Evolutionary conservation across 2,113 vertebrate species (phyloP).

Genomic region (Buteo buteo): DNA sequence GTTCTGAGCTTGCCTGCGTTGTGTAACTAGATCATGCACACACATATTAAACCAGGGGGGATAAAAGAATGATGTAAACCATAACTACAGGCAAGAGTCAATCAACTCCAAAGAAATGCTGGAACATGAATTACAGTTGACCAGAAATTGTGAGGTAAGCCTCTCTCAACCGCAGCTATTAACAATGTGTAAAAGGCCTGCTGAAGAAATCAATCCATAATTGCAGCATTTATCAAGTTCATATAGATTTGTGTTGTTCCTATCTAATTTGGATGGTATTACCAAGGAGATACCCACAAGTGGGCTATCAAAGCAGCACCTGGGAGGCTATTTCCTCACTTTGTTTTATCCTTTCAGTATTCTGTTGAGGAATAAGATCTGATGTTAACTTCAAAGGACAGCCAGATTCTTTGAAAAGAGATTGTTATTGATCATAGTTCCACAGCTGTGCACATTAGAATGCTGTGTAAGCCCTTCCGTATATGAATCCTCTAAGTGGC

Average conservation of each 20-base stretch:
- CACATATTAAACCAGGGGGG: background rate
- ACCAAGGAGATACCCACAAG: background rate
- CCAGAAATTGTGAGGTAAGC: slow-evolving; percentile 29
- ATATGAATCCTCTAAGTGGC: background rate
- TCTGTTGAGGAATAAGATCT: background rate
- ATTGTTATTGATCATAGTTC: slow-evolving; percentile 26
- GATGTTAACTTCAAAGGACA: slow-evolving; percentile 39
- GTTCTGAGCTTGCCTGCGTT: background rate
- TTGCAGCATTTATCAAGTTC: slow-evolving; percentile 45
- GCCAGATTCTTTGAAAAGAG: slow-evolving; percentile 21
- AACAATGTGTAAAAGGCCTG: background rate
- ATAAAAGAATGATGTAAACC: background rate
- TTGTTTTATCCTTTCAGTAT: background rate
- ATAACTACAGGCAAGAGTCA: background rate
- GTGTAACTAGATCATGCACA: background rate
- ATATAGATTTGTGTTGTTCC: slow-evolving; percentile 24
- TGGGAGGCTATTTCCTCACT: background rate
- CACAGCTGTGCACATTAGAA: background rate
- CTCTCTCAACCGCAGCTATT: slow-evolving; percentile 1
- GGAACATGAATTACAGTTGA: background rate
- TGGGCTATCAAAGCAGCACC: slow-evolving; percentile 5
- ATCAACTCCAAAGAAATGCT: background rate
- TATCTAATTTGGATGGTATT: slow-evolving; percentile 1
- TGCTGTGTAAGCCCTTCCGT: background rate
- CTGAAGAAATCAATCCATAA: slow-evolving; percentile 42